Evolutionary conservation across 2,797 vertebrate species (phyloP).

Genomic region (Enteromius mattozi): DNA sequence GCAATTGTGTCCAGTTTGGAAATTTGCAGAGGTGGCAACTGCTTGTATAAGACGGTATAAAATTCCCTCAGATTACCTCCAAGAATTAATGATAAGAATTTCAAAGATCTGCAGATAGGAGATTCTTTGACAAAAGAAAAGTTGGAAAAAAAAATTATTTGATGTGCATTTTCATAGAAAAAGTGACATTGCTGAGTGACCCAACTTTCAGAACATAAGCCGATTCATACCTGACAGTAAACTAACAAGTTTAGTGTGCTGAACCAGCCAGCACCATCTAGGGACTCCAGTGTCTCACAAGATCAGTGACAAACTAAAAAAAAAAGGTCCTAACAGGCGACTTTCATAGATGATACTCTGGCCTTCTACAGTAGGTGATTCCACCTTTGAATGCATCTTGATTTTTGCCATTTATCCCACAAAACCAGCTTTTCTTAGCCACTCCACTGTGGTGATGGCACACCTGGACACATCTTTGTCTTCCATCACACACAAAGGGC

Average conservation of each 20-base stretch:
- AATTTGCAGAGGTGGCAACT: neutral
- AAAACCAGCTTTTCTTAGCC: neutral
- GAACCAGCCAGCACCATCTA: neutral
- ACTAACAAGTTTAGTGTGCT: neutral
- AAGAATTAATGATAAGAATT: neutral
- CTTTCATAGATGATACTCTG: neutral
- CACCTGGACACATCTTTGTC: neutral
- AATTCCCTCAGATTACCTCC: neutral
- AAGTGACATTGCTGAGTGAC: neutral
- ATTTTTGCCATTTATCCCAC: neutral
- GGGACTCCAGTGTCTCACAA: neutral
- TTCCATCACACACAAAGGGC: neutral
- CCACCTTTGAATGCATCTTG: neutral
- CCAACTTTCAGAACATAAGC: neutral
- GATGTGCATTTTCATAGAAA: neutral
- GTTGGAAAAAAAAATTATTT: neutral
- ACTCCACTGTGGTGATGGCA: neutral
- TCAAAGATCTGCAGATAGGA: neutral
- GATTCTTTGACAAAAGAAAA: neutral
- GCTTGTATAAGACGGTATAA: neutral
- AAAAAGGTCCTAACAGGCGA: neutral
- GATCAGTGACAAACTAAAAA: neutral
- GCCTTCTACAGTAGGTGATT: neutral
- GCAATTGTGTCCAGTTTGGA: too few species aligned
- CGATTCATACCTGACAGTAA: neutral